These are phyloP conservation scores for Dolichotis patagonum DNA, from an alignment of 2,113 vertebrate species.

Conservation along the genomic window DNA sequence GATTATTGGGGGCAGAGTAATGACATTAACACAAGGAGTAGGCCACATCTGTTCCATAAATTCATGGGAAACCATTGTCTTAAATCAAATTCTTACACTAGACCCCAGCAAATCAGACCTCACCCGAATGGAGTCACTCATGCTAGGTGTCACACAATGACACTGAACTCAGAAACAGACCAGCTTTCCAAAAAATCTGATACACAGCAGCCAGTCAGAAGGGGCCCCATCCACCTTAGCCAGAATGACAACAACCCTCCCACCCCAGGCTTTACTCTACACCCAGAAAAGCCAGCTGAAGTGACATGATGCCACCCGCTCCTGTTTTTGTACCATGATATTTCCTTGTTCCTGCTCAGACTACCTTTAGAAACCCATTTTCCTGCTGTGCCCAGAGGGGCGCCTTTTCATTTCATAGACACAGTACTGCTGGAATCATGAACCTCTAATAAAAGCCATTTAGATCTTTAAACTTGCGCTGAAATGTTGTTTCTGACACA, in stretches of 20 bases:
- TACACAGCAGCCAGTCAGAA: background rate
- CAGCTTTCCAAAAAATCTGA: background rate
- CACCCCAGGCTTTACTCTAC: background rate
- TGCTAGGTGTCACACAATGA: background rate
- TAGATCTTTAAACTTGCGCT: background rate
- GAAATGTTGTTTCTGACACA: background rate
- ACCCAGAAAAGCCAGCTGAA: background rate
- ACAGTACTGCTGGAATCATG: background rate
- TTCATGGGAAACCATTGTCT: background rate
- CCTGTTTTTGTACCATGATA: no score
- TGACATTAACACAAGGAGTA: background rate
- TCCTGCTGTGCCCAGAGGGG: background rate
- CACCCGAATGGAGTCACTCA: background rate
- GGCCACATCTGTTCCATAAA: background rate
- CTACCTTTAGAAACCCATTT: background rate
- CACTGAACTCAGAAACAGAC: background rate
- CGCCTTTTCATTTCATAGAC: background rate
- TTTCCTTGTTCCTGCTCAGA: background rate
- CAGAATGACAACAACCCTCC: background rate
- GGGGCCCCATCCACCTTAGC: background rate
- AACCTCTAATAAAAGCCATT: background rate
- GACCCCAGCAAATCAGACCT: background rate
- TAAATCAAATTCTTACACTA: background rate
- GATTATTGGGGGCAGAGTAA: background rate
- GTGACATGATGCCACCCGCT: background rate